A percentile compares a stretch with the other conserved stretches of the same genome.
phyloP scores from a whole-genome alignment of 2,888 invertebrate genomes.

The Bedellia somnulentella region DNA sequence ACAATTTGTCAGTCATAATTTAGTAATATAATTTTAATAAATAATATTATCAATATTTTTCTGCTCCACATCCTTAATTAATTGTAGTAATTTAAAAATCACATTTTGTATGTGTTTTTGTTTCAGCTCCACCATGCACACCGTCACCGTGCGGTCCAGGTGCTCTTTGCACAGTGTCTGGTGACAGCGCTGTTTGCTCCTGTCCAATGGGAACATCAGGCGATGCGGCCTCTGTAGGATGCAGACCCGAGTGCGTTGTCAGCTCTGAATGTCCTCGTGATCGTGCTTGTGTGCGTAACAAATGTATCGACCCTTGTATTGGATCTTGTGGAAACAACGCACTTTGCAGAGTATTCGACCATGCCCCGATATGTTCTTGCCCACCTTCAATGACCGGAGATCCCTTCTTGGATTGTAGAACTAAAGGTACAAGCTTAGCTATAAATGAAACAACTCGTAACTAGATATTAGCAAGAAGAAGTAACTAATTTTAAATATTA shows the following conservation, averaged over 20 bases:
- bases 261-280: conserved; percentile 79
- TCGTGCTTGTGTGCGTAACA: conserved; percentile 75
- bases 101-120: too few relatives aligned
- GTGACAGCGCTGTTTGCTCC: conserved; percentile 70
- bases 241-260: conserved; percentile 81
- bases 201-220: conserved; percentile 77
- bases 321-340: conserved; percentile 82
- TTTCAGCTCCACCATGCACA: conserved; percentile 63
- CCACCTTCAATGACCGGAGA: conserved; percentile 72
- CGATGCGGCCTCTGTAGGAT: conserved; percentile 73
- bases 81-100: not conserved
- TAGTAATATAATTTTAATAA: conserved; percentile 1
- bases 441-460: not conserved
- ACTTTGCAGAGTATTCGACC: conserved; percentile 64
- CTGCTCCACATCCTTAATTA: too few relatives aligned
- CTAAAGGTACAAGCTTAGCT: conserved; percentile 19
- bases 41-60: not conserved
- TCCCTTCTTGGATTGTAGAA: conserved; percentile 73
- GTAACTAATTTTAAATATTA: not conserved
- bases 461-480: not conserved
- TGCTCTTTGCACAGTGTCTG: conserved; percentile 64
- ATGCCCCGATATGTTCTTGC: conserved; percentile 75
- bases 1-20: too few relatives aligned
- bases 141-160: conserved; percentile 81
- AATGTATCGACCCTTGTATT: conserved; percentile 79